Percentiles rank a stretch among this genome's conserved stretches.
Conservation (phyloP, 1,140 invertebrate genomes). For the Lasaia peninsularis region DNA sequence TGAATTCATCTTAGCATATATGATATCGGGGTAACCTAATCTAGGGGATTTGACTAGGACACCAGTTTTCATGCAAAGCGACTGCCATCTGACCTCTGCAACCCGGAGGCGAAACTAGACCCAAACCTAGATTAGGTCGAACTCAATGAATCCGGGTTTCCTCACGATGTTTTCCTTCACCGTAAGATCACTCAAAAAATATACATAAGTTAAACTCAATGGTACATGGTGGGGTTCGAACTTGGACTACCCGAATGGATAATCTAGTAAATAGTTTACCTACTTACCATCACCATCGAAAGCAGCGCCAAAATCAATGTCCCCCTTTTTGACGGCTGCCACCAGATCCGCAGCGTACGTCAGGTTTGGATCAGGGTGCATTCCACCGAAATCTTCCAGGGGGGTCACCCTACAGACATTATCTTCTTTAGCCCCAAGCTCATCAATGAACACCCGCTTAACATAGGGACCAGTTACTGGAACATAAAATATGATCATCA, state of each 20-base stretch:
- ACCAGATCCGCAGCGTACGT: conserved; percentile 96
- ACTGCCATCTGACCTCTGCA: too few relatives aligned
- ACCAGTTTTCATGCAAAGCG: too few relatives aligned
- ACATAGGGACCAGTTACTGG: conserved; percentile 98
- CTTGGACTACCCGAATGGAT: too few relatives aligned
- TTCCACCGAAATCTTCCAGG: conserved; percentile 96
- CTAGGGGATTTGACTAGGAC: too few relatives aligned
- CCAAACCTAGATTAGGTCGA: too few relatives aligned
- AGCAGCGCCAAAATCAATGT: conserved; percentile 96
- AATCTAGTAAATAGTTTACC: not conserved
- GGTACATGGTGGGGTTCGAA: too few relatives aligned
- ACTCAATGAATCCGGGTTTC: too few relatives aligned
- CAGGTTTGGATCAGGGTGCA: conserved; percentile 99
- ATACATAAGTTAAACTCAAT: too few relatives aligned
- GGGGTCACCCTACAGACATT: conserved; percentile 87
- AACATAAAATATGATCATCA: conserved; percentile 33
- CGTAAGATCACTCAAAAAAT: too few relatives aligned
- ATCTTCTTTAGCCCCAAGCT: conserved; percentile 85
- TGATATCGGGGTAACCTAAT: too few relatives aligned
- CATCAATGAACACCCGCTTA: conserved; percentile 90
- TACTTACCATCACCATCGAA: conserved; percentile 95
- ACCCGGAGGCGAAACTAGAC: too few relatives aligned
- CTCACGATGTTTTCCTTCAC: too few relatives aligned
- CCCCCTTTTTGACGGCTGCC: conserved; percentile 83
- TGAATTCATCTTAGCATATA: not conserved